Conservation (phyloP, 1,140 invertebrate species). For the Bombyx mori region DNA sequence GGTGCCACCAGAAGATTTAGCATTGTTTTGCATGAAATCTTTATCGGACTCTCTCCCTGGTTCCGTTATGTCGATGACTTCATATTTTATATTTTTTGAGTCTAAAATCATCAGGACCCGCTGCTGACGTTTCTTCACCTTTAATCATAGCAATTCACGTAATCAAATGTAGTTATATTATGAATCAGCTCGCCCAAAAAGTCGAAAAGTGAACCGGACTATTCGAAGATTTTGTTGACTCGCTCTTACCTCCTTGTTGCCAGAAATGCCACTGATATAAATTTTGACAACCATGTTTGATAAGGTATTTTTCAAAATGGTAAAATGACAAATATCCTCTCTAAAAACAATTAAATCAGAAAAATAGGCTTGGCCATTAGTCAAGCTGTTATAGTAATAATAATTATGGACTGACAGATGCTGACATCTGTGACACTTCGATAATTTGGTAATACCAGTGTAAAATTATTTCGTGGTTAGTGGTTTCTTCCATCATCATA, state of each 20-base stretch:
- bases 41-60: conserved; percentile 89
- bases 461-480: no score
- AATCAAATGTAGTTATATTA: conserved; percentile 47
- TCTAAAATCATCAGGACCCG: conserved; percentile 92
- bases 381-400: conserved; percentile 53
- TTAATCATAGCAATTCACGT: conserved; percentile 47
- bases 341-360: conserved; percentile 40
- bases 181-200: conserved; percentile 49
- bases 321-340: conserved; percentile 27
- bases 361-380: conserved; percentile 68
- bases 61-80: conserved; percentile 93
- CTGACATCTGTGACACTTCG: neutral
- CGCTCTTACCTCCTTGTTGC: conserved; percentile 87
- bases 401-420: conserved; percentile 32
- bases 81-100: conserved; percentile 89
- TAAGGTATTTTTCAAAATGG: conserved; percentile 23
- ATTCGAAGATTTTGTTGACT: conserved; percentile 51
- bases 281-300: conserved; percentile 88
- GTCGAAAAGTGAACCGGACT: conserved; percentile 41
- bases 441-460: no score
- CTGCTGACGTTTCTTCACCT: conserved; percentile 96
- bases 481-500: no score
- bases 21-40: conserved; percentile 93
- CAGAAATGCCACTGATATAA: conserved; percentile 90
- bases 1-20: conserved; percentile 82